Percentiles rank a stretch among this genome's conserved stretches.
These are phyloP conservation scores for Tursiops truncatus DNA, from an alignment of 2,113 vertebrate genomes.

Conservation along the genomic window DNA sequence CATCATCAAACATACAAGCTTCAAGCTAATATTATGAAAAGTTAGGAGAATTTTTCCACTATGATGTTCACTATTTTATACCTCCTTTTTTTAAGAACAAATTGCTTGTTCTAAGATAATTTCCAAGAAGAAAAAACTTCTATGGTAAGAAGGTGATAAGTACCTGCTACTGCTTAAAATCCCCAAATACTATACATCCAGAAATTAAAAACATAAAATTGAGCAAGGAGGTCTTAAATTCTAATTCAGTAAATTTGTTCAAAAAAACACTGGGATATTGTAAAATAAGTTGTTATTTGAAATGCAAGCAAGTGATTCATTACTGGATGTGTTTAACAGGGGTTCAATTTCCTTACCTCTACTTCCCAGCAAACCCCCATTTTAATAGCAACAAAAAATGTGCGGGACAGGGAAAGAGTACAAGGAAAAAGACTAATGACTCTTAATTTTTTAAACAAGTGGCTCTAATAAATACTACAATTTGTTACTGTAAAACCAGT, in stretches of 20 bases:
- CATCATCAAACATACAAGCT: background rate
- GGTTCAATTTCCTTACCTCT: background rate
- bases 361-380: background rate
- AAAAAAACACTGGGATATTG: background rate
- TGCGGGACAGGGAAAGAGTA: background rate
- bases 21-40: background rate
- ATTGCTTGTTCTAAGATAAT: background rate
- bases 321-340: background rate
- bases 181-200: background rate
- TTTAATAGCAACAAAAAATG: constrained; percentile 36
- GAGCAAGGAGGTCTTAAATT: background rate
- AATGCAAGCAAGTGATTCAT: background rate
- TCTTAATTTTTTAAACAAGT: constrained; percentile 25
- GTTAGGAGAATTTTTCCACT: background rate
- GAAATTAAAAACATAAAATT: background rate
- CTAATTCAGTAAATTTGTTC: background rate
- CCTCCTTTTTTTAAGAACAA: background rate
- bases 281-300: background rate
- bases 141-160: background rate
- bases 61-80: background rate
- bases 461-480: background rate
- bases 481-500: constrained; percentile 37
- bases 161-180: constrained; percentile 9
- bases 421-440: background rate
- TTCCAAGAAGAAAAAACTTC: background rate